phyloP scores from a whole-genome alignment of 1,140 invertebrate species.

The Drosophila truncata region DNA sequence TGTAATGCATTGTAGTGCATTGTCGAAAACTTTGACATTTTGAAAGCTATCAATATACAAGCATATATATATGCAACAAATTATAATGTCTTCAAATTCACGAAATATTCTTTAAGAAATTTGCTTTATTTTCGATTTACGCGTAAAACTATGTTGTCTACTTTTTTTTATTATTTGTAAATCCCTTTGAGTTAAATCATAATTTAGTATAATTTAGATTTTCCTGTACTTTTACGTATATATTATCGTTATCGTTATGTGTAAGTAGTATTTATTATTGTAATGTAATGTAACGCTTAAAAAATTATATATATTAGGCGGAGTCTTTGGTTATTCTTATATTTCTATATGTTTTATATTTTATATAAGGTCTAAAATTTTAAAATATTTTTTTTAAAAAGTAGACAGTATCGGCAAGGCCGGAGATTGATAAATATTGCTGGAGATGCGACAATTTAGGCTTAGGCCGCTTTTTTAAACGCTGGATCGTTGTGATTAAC shows the following conservation, averaged over 20 bases:
- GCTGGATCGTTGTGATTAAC: neutral
- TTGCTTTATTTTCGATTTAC: conserved; percentile 5
- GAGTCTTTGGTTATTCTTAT: conserved; percentile 79
- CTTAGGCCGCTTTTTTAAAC: neutral
- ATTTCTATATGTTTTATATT: conserved; percentile 14
- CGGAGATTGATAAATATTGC: conserved; percentile 75
- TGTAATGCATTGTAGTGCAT: no score
- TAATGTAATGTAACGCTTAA: conserved; percentile 48
- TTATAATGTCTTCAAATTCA: neutral
- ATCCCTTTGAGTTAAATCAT: conserved; percentile 7
- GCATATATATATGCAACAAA: neutral
- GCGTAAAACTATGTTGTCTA: conserved; percentile 1
- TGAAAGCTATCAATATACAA: neutral
- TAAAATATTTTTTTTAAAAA: conserved; percentile 41
- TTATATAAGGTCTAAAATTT: conserved; percentile 59
- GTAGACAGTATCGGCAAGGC: conserved; percentile 56
- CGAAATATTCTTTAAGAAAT: neutral
- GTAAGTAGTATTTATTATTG: conserved; percentile 24
- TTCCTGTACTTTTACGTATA: conserved; percentile 39
- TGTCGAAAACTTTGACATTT: no score
- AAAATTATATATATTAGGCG: conserved; percentile 66
- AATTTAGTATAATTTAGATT: conserved; percentile 23
- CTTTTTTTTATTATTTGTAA: conserved; percentile 2
- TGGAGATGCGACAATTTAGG: conserved; percentile 20
- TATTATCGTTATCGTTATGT: conserved; percentile 27